A percentile compares a stretch with the other conserved stretches of the same genome.
phyloP scores from a whole-genome alignment of 2,113 vertebrate species.

The Erythrocebus patas region DNA sequence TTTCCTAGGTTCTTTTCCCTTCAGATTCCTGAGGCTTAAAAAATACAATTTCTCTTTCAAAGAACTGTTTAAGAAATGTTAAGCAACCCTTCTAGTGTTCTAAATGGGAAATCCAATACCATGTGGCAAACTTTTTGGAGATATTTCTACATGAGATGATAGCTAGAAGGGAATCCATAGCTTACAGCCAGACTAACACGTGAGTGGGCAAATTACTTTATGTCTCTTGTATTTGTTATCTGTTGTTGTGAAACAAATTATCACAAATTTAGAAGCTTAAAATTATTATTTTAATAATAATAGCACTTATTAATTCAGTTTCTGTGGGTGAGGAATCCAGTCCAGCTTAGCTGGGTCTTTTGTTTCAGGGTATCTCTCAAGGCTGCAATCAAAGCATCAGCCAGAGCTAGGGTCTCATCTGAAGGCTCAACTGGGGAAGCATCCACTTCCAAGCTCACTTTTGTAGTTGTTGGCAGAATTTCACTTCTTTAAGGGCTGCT shows the following conservation, averaged over 20 bases:
- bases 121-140: background rate
- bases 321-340: background rate
- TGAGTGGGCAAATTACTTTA: background rate
- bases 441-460: background rate
- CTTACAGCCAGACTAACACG: background rate
- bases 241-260: background rate
- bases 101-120: background rate
- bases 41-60: conserved; percentile 33
- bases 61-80: background rate
- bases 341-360: background rate
- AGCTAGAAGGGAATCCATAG: background rate
- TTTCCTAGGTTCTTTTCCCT: background rate
- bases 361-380: background rate
- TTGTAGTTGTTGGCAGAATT: background rate
- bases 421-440: background rate
- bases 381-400: background rate
- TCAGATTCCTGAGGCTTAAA: conserved; percentile 10
- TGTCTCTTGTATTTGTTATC: background rate
- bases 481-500: background rate
- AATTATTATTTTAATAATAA: background rate
- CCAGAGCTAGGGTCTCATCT: background rate
- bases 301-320: background rate
- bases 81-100: background rate
- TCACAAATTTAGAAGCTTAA: background rate
- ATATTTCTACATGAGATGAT: background rate